These are phyloP conservation scores for Chloropsis hardwickii DNA, from an alignment of 2,113 vertebrate species.

Conservation along the genomic window DNA sequence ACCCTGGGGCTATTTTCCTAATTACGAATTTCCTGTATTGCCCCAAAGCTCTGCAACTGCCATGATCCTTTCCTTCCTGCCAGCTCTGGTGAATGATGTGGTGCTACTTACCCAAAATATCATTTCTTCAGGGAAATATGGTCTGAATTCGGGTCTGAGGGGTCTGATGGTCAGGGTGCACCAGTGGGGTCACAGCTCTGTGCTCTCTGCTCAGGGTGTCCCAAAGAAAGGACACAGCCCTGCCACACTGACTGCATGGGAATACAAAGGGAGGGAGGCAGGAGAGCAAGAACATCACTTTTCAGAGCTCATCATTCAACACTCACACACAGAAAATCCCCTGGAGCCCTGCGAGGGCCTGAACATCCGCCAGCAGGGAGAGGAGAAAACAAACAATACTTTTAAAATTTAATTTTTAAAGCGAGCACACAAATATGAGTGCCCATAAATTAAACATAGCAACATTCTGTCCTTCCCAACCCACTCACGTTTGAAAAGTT, in stretches of 20 bases:
- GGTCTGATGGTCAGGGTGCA: not conserved
- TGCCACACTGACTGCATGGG: rapidly evolving
- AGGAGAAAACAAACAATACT: not conserved
- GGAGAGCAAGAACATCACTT: not conserved
- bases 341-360: not conserved
- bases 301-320: not conserved
- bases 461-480: not conserved
- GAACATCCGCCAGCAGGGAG: not conserved
- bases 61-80: not conserved
- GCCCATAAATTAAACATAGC: not conserved
- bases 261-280: not conserved
- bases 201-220: not conserved
- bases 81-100: not conserved
- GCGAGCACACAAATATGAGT: not conserved
- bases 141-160: not conserved
- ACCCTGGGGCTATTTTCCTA: not conserved
- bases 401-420: not conserved
- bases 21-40: not conserved
- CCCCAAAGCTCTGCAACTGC: not conserved
- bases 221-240: not conserved
- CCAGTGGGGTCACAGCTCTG: rapidly evolving
- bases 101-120: not conserved
- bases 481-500: not conserved
- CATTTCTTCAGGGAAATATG: not conserved
- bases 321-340: not conserved